Evolutionary conservation across 2,888 invertebrate genomes (phyloP), one percentile per base, ranked within the genome.

Genomic region (Acanthosepion pharaonis): DNA sequence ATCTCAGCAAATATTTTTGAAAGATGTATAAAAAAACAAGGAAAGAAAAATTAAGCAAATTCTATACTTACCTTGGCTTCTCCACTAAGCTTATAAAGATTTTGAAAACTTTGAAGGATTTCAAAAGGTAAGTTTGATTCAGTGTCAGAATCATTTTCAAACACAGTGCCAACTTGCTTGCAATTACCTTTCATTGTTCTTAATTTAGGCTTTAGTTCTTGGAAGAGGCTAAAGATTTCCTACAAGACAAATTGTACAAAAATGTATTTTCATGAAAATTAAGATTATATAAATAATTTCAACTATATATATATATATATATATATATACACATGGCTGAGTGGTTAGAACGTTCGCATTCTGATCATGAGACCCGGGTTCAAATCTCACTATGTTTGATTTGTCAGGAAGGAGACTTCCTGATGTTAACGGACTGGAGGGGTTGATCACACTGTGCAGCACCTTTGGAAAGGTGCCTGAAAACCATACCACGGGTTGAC

Each of bases 211-310:
- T 96, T 96, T 93, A 97, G 94, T 94, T 97, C 96, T 55, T 96
- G 96, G 95, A 96, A 97, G 15, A 95, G 95, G 49, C 95, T 94
- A 91, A 96, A 95, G 23, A 97, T 96, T 55, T 97, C 97, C 97
- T 97, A 94, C 5, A 95, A 94, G 94, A 91, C 91, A 94, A 91
- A 93, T 28, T 33, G n/a, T 53, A 23, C 18, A 48, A 25, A 93
- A 25, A 28, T 49, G 20, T 42, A 28, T 42, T 23, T 94, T 15
- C 9, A 51, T 33, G 91, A 33, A 93, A 33, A 94, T 33, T 53
- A 5, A 51, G 1, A n/a, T 11, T 42, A 42, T 42, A 42, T 42
- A 42, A 42, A 55, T 59, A 23, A 23, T 59, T 59, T 59, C 5
- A 23, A 23, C 4, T 3, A 59, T 23, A 59, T 6, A 20, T 23